Base-by-base conservation (phyloP, 2,797 vertebrate genomes). In the Syngnathus rostellatus region DNA sequence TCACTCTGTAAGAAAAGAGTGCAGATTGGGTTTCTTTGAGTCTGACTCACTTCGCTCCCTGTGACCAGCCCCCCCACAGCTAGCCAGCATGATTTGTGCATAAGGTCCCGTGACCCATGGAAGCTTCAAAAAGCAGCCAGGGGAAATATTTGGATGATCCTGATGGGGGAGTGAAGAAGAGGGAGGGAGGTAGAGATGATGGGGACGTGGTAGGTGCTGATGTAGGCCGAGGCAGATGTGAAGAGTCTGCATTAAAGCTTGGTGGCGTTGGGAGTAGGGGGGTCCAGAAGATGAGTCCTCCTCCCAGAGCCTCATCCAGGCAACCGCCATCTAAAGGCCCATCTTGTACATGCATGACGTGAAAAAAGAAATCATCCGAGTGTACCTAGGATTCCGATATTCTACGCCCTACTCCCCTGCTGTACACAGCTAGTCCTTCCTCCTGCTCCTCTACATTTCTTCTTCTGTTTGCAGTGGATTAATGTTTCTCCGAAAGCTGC, bases 11-110 rank as follows among this genome's bases (percentile, higher is more conserved):
- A 81, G 83, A 91, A 90, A 91, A 91, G 90, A 92, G 85, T 86
- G 83, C 86, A 90, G 93, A 96, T 98, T 94, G 86, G 86, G 90
- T 98, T 99, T 96, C 94, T 92, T 74, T 69, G 85, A 83, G 71
- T 87, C 87, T 81, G 80, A 85, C 84, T 86, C 82, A 87, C 83
- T 76, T 74, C 83, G 80, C 79, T 84, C 81, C 75, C 77, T 82
- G 86, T 82, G 83, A 81, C 86, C 86, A 25, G 66, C 81, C 85
- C 83, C 83, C 79, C 78, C 78, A 81, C 81, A 65, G 92, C 79
- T 84, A 87, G 81, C 87, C 88, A 91, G 89, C 87, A 91, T 96
- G 95, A 97, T 96, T 98, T 98, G 95, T 96, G 93, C 92, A 93
- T 72, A 70, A 88, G 90, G 93, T 94, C 93, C 86, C 86, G 87